Percentiles rank a stretch among this genome's conserved stretches.
Conservation (phyloP, 2,797 vertebrate genomes). For the Erithacus rubecula region DNA sequence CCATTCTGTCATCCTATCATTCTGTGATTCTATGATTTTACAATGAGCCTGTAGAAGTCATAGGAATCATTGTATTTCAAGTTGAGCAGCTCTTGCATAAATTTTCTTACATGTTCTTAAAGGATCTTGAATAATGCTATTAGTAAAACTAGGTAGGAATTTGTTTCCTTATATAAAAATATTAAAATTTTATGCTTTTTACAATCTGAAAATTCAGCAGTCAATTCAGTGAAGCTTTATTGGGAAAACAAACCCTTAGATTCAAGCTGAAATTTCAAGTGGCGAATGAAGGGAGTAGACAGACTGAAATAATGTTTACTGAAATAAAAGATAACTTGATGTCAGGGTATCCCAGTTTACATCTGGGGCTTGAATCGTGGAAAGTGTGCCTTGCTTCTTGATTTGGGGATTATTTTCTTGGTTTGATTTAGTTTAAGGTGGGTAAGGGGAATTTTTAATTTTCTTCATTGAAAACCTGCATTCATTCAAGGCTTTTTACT, state of each 20-base stretch:
- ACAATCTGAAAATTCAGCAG: neutral
- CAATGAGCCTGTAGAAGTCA: neutral
- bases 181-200: neutral
- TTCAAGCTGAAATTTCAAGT: neutral
- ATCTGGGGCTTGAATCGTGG: neutral
- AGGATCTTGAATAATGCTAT: neutral
- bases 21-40: neutral
- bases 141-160: neutral
- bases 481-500: neutral
- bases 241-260: neutral
- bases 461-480: neutral
- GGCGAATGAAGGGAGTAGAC: neutral
- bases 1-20: neutral
- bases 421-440: neutral
- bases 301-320: neutral
- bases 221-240: neutral
- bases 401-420: neutral
- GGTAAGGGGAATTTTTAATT: neutral
- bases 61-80: neutral
- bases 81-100: neutral
- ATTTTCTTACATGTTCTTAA: neutral
- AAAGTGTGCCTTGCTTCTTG: neutral
- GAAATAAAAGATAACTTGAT: neutral
- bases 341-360: neutral
- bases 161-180: neutral